Conservation (phyloP, 1,140 invertebrate genomes). For the Harpegnathos saltator region DNA sequence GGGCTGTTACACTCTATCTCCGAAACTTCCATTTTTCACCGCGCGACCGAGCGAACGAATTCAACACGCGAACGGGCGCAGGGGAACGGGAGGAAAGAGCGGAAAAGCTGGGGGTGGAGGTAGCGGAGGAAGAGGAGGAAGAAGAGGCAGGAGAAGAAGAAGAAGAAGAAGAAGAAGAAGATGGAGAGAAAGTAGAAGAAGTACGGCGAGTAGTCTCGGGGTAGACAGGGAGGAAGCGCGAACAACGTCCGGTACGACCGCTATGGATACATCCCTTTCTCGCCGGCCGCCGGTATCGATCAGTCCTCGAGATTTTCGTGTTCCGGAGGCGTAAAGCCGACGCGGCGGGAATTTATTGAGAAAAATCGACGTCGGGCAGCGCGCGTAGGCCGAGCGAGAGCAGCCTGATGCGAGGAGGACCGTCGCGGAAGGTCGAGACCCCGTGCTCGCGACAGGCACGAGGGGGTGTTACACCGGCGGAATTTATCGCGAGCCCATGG, state of each 20-base stretch:
- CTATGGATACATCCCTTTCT: constrained; percentile 12
- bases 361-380: constrained; percentile 11
- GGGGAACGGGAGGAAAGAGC: constrained; percentile 26
- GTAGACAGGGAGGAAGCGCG: not conserved
- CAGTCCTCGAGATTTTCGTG: constrained; percentile 7
- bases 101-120: too few species aligned
- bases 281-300: not conserved
- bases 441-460: constrained; percentile 9
- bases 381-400: not conserved
- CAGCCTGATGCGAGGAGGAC: not conserved
- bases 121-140: not conserved
- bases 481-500: constrained; percentile 20
- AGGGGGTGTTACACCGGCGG: constrained; percentile 7
- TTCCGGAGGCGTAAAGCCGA: not conserved
- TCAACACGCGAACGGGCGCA: constrained; percentile 44
- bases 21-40: constrained; percentile 78
- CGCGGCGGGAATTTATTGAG: constrained; percentile 20
- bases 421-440: not conserved
- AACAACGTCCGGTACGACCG: constrained; percentile 8
- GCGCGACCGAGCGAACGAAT: constrained; percentile 77
- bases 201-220: not conserved
- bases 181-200: constrained; percentile 11
- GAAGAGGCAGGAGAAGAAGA: not conserved
- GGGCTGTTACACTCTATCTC: constrained; percentile 82
- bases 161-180: constrained; percentile 17